These are phyloP conservation scores for Coronaproctus castanopsis DNA, from an alignment of 2,888 invertebrate species.

Conservation along the genomic window DNA sequence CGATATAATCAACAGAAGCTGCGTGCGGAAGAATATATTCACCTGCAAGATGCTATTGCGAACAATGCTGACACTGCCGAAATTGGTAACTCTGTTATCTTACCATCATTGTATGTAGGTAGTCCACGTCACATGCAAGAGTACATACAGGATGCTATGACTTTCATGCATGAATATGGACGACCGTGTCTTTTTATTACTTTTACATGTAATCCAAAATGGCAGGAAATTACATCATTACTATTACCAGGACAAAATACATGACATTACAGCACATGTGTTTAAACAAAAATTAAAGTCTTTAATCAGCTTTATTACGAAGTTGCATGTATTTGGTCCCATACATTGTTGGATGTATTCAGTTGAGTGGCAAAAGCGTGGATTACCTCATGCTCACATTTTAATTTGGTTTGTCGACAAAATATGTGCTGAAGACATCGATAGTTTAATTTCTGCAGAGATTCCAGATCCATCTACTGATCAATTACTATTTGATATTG, in stretches of 20 bases:
- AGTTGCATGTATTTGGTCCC: slow-evolving; percentile 14
- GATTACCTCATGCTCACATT: slow-evolving; percentile 22
- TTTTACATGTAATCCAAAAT: slow-evolving; percentile 22
- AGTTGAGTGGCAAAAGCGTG: slow-evolving; percentile 22
- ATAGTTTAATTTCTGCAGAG: slow-evolving; percentile 23
- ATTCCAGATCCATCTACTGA: slow-evolving; percentile 21
- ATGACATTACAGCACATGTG: slow-evolving; percentile 14
- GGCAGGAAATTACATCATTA: slow-evolving; percentile 20
- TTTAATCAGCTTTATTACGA: slow-evolving; percentile 13
- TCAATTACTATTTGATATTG: slow-evolving; percentile 19
- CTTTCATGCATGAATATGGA: slow-evolving; percentile 22
- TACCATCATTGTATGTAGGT: slow-evolving; percentile 22
- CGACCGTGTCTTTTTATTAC: slow-evolving; percentile 21
- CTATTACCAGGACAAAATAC: slow-evolving; percentile 16
- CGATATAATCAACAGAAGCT: slow-evolving; percentile 23
- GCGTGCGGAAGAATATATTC: slow-evolving; percentile 20
- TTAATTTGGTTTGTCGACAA: slow-evolving; percentile 23
- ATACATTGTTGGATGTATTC: slow-evolving; percentile 20
- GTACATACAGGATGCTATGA: slow-evolving; percentile 24
- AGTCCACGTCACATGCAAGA: slow-evolving; percentile 23
- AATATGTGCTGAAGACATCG: slow-evolving; percentile 23
- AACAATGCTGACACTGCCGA: slow-evolving; percentile 19
- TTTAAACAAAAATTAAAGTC: slow-evolving; percentile 16
- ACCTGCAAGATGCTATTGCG: slow-evolving; percentile 22
- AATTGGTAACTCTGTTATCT: slow-evolving; percentile 20